Conservation (phyloP, 23 tunicate genomes). For the Phallusia fumigata region DNA sequence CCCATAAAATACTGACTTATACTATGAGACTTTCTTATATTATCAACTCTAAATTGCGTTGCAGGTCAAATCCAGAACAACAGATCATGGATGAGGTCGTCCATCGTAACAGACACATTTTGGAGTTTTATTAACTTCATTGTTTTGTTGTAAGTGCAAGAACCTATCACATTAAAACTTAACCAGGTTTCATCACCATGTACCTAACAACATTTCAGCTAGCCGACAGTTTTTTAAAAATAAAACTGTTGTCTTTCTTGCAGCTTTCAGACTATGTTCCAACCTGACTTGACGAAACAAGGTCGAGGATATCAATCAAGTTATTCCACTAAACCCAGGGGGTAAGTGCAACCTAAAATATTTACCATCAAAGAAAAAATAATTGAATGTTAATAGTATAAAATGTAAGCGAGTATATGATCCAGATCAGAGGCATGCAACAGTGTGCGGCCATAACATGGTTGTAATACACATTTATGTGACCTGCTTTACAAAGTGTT, state of each 20-base stretch:
- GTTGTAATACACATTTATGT: too few species aligned
- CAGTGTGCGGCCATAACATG: too few species aligned
- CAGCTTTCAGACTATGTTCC: constrained; percentile 86
- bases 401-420: too few species aligned
- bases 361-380: too few species aligned
- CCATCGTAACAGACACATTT: constrained; percentile 68
- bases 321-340: constrained; percentile 63
- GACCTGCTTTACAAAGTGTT: too few species aligned
- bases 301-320: constrained; percentile 68
- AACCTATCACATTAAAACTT: not conserved
- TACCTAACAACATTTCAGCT: too few species aligned
- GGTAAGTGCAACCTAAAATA: constrained; percentile 28
- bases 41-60: not conserved
- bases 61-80: constrained; percentile 32
- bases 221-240: too few species aligned
- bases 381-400: too few species aligned
- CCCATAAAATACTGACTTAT: too few species aligned
- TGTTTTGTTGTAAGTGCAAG: constrained; percentile 82
- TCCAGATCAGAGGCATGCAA: too few species aligned
- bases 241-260: not conserved
- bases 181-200: not conserved
- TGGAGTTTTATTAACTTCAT: constrained; percentile 74
- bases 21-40: too few species aligned
- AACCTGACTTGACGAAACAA: constrained; percentile 79
- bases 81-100: constrained; percentile 60